phyloP scores from a whole-genome alignment of 2,113 vertebrate genomes.

The Varanus komodoensis region DNA sequence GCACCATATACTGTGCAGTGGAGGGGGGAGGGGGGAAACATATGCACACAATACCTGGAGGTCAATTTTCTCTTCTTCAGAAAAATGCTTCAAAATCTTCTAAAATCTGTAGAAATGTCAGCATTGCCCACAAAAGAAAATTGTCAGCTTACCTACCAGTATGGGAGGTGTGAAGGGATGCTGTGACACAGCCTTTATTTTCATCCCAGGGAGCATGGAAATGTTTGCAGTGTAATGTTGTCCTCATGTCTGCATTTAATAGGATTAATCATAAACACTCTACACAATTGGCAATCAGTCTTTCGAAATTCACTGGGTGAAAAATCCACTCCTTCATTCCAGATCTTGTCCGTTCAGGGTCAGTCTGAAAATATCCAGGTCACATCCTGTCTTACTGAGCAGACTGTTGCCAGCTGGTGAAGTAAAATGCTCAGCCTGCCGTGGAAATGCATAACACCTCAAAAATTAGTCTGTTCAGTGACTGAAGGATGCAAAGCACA shows the following conservation, averaged over 20 bases:
- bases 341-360: constrained; percentile 7
- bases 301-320: not conserved
- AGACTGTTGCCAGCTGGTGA: constrained; percentile 17
- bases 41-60: not conserved
- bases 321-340: not conserved
- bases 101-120: not conserved
- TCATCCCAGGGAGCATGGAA: not conserved
- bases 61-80: not conserved
- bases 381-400: constrained; percentile 23
- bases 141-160: not conserved
- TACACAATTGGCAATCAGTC: not conserved
- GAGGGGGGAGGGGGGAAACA: not conserved
- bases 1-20: not conserved
- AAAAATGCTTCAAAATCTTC: not conserved
- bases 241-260: constrained; percentile 19
- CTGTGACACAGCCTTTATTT: not conserved
- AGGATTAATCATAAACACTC: constrained; percentile 39
- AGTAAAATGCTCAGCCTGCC: constrained; percentile 27
- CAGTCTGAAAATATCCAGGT: constrained; percentile 25
- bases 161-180: not conserved
- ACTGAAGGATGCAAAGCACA: constrained; percentile 17
- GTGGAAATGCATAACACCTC: not conserved
- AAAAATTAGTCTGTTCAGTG: constrained; percentile 24
- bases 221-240: not conserved
- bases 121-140: not conserved